These are phyloP conservation scores for Nasonia vitripennis DNA, from an alignment of 1,140 invertebrate genomes.

Conservation along the genomic window DNA sequence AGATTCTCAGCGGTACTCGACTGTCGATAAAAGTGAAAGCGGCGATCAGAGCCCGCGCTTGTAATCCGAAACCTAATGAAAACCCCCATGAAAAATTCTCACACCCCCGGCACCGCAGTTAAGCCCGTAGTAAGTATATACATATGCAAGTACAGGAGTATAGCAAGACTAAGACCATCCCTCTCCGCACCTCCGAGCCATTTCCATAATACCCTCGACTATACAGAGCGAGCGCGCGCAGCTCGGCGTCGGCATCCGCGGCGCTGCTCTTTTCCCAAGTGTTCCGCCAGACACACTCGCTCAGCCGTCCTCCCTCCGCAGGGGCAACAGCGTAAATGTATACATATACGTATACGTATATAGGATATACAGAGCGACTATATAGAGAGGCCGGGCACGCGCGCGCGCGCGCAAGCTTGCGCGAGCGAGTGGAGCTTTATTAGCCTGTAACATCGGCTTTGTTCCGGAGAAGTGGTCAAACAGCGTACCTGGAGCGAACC, in stretches of 20 bases:
- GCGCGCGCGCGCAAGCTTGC: not conserved
- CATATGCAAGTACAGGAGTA: no score
- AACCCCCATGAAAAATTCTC: no score
- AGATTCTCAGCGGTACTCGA: no score
- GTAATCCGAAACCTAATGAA: no score
- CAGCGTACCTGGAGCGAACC: slow-evolving; percentile 62
- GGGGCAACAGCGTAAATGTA: not conserved
- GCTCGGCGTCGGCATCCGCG: not conserved
- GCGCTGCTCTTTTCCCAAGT: slow-evolving; percentile 48
- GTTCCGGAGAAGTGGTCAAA: slow-evolving; percentile 67
- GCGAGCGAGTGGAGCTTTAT: slow-evolving; percentile 58
- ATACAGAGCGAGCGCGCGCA: not conserved
- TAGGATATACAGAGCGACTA: not conserved
- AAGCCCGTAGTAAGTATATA: not conserved
- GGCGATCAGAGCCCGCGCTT: no score
- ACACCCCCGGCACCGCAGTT: not conserved
- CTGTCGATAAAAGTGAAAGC: no score
- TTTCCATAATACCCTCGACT: slow-evolving; percentile 44
- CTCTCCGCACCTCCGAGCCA: slow-evolving; percentile 24
- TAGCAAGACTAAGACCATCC: not conserved
- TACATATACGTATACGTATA: not conserved
- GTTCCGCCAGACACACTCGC: slow-evolving; percentile 24
- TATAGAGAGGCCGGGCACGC: not conserved
- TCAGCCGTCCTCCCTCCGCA: not conserved
- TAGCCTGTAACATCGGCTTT: slow-evolving; percentile 67